Base-by-base conservation (phyloP, 2,113 vertebrate species). In the Malaclemys terrapin region DNA sequence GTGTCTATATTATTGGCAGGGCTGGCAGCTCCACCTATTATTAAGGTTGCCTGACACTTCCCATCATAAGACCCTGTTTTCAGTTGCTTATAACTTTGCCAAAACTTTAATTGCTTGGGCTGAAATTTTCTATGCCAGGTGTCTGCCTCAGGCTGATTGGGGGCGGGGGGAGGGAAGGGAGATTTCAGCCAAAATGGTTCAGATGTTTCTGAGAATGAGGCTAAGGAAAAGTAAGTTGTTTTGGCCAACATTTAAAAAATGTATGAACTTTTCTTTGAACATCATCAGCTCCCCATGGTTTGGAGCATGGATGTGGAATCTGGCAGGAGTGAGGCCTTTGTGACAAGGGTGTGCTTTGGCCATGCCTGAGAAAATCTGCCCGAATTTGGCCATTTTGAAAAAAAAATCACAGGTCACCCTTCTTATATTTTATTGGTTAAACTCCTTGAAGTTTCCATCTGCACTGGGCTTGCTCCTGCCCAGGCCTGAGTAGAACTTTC, bases 371-470 rank as follows among this genome's bases (percentile, higher is more conserved):
- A 78, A 78, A 78, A 78, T 45, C 24, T 47, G 38, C 75, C 24
- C 3, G 72, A 85, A 76, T 80, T 45, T 50, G 35, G 2, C 16
- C 24, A 45, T 45, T 76, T 76, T 76, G n/a, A 75, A 53, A 69
- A 49, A 49, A 38, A 42, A 4, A 6, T 5, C 7, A 59, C 9
- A 79, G 65, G 38, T 56, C 59, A 89, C 11, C 22, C 8, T 45
- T 88, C 42, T 31, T 35, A 54, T 29, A 25, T 13, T 94, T 52
- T 8, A 22, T 20, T 4, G 38, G 31, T 12, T 80, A 42, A 69
- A 80, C 89, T 86, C 50, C 93, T 84, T 29, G 87, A 84, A 25
- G 85, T 53, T 53, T 91, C 91, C 53, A 76, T 87, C 8, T 5
- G 54, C 49, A 83, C 29, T 35, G 72, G 90, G 19, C 27, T 12